Evolutionary conservation across 1,140 invertebrate genomes (phyloP), one percentile per base, ranked within the genome.

Genomic region (Maconellicoccus hirsutus): DNA sequence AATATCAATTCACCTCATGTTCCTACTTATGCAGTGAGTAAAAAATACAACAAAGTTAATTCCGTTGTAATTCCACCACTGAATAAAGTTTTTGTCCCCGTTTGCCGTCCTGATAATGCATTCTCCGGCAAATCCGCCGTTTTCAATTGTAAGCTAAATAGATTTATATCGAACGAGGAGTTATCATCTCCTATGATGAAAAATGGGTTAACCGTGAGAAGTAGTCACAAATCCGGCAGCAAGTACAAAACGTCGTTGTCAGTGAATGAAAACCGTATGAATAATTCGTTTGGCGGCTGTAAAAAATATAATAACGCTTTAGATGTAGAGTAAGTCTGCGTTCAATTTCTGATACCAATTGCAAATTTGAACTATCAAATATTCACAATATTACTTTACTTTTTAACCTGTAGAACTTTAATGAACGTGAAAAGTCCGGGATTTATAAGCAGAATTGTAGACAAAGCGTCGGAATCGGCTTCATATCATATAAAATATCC

Each of bases 401-500:
- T 42, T 10, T 42, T 10, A n/a, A 10, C n/a, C 39, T 42, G 39
- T 42, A 59, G 52, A 22, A 59, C 52, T 3, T 59, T 7, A 4
- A 59, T 59, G 52, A 59, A 59, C 52, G 52, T 59, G 4, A 59
- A 59, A n/a, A 59, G 52, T 59, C 52, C 52, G 3, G 52, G 52
- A 59, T 59, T 59, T 22, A 59, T 16, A 4, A 59, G 52, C n/a
- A 4, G 52, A 59, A 22, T 59, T 4, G 52, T 59, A 6, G 52
- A 59, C 16, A 59, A 59, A 16, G 52, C 52, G 21, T 7, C 16
- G 16, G 52, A 59, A 59, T 59, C 52, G 16, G 52, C 52, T 19
- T 59, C 52, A 6, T 59, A 59, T 59, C 52, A 59, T 59, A 59
- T 59, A n/a, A 59, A 59, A 59, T 59, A 59, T 59, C 52, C 52